Evolutionary conservation across 2,888 invertebrate genomes (phyloP).

Genomic region (Cerceris ruficornis): DNA sequence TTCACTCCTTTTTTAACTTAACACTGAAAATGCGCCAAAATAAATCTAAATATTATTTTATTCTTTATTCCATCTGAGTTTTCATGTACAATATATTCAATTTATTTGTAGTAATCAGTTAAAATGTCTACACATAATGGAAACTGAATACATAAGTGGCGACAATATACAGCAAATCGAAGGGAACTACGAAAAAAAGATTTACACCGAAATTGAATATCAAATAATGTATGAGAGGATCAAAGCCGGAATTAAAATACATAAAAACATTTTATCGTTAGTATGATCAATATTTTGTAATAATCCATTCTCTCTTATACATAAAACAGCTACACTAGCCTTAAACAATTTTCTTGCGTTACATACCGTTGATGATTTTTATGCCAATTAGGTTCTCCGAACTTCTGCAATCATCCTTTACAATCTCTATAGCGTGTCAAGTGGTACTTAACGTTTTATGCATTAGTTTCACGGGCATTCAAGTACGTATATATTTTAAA

Average conservation of each 20-base stretch:
- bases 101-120: neutral
- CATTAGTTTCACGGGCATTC: neutral
- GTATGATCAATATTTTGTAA: neutral
- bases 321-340: too few species aligned
- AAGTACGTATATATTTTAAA: conserved; percentile 1
- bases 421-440: conserved; percentile 4
- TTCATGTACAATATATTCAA: too few species aligned
- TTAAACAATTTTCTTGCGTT: too few species aligned
- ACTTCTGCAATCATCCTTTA: conserved; percentile 15
- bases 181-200: neutral
- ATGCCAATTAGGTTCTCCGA: conserved; percentile 5
- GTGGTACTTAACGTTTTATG: neutral
- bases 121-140: neutral
- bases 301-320: neutral
- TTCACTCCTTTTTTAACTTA: too few species aligned
- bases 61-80: too few species aligned
- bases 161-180: neutral
- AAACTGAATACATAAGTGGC: neutral
- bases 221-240: neutral
- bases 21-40: too few species aligned
- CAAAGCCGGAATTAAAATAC: neutral
- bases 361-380: neutral
- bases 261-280: neutral
- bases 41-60: too few species aligned
- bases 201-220: neutral